Conservation (phyloP, 53 echinoderm and acorn worm species). For the Luidia sarsii region DNA sequence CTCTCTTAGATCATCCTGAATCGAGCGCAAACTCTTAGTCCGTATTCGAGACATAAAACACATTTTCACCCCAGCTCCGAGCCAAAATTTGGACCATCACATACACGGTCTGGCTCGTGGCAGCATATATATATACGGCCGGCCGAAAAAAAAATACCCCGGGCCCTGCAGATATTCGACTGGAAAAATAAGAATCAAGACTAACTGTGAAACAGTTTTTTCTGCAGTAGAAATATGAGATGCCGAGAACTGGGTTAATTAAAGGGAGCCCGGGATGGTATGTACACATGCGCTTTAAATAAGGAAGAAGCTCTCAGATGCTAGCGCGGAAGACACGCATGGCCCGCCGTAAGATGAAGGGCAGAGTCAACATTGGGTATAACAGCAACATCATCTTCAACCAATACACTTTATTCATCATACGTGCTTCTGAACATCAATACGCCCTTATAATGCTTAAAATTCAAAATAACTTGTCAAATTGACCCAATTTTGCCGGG, state of each 20-base stretch:
- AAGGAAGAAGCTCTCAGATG: conserved; percentile 30
- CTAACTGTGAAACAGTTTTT: conserved; percentile 35
- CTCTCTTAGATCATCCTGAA: no score
- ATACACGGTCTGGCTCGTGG: no score
- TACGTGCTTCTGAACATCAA: conserved; percentile 55
- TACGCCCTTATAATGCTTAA: conserved; percentile 54
- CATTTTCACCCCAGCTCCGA: no score
- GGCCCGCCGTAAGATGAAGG: conserved; percentile 29
- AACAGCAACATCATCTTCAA: conserved; percentile 56
- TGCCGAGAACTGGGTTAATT: conserved; percentile 48
- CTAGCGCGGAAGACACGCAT: conserved; percentile 18
- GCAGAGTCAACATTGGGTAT: conserved; percentile 41
- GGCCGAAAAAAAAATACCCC: conserved; percentile 7
- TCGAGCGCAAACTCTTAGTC: no score
- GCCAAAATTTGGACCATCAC: no score
- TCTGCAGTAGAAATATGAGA: conserved; percentile 30
- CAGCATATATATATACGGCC: no score
- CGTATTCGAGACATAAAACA: no score
- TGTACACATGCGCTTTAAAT: conserved; percentile 41
- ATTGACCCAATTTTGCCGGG: conserved; percentile 48
- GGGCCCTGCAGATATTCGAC: conserved; percentile 19
- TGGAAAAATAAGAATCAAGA: conserved; percentile 41
- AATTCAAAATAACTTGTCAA: conserved; percentile 57
- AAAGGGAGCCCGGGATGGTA: conserved; percentile 26
- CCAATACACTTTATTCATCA: conserved; percentile 57